Evolutionary conservation across 2,113 vertebrate species (phyloP).

Genomic region (Anthoscopus minutus): DNA sequence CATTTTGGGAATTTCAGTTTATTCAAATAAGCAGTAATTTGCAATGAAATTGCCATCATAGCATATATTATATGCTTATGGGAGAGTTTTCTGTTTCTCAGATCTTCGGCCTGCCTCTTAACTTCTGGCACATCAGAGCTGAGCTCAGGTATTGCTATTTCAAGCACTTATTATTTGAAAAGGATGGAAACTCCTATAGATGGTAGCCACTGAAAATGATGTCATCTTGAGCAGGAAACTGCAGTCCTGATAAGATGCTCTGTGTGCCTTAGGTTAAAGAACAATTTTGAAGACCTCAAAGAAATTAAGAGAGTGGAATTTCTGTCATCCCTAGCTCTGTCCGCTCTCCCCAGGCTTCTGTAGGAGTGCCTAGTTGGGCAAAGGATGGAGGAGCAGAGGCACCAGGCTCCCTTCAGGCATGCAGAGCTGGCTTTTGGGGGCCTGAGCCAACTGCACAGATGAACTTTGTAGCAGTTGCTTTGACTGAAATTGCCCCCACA

Average conservation of each 20-base stretch:
- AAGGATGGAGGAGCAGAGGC: background rate
- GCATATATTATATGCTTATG: background rate
- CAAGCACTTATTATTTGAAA: background rate
- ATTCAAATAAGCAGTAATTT: background rate
- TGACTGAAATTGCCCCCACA: background rate
- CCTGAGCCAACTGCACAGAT: background rate
- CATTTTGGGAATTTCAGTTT: background rate
- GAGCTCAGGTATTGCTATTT: background rate
- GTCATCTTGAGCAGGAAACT: background rate
- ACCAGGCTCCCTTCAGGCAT: background rate
- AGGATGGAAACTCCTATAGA: background rate
- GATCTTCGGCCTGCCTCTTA: background rate
- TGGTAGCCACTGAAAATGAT: background rate
- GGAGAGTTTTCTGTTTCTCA: background rate
- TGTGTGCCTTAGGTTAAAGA: background rate
- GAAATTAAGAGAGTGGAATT: background rate
- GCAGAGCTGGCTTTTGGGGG: background rate
- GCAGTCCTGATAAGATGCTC: background rate
- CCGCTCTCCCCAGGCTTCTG: background rate
- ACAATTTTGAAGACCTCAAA: background rate
- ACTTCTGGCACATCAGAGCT: background rate
- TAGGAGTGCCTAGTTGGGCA: background rate
- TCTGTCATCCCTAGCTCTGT: background rate
- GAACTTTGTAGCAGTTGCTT: background rate
- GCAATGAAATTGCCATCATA: background rate